phyloP scores from a whole-genome alignment of 2,113 vertebrate species.

The Tragelaphus buxtoni region DNA sequence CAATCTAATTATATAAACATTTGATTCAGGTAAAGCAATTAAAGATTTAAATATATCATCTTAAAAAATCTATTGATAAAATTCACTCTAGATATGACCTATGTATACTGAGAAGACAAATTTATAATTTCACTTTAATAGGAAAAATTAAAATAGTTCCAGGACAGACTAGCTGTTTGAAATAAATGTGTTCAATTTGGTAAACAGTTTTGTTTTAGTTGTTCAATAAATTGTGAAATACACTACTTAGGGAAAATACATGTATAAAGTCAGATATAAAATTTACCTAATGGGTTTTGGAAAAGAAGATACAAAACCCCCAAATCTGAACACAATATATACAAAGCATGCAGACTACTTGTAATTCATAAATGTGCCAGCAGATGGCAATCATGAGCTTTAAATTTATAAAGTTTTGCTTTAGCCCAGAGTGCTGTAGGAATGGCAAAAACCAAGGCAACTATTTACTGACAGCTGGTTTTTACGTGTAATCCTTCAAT shows the following conservation, averaged over 20 bases:
- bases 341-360: background rate
- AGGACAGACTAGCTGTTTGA: background rate
- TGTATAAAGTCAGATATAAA: background rate
- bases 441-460: background rate
- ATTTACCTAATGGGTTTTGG: background rate
- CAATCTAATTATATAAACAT: background rate
- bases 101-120: background rate
- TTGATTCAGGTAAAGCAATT: background rate
- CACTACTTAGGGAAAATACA: background rate
- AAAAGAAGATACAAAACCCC: background rate
- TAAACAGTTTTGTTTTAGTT: background rate
- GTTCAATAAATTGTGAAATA: background rate
- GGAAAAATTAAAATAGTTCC: background rate
- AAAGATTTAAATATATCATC: background rate
- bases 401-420: background rate
- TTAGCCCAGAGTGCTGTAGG: background rate
- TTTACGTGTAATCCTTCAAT: background rate
- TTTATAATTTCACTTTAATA: background rate
- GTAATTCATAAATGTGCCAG: slow-evolving; percentile 64
- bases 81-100: background rate
- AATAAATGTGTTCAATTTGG: background rate
- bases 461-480: background rate
- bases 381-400: slow-evolving; percentile 77
- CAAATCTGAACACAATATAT: background rate
- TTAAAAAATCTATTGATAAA: slow-evolving; percentile 24